These are phyloP conservation scores for Nephotettix cincticeps DNA, from an alignment of 1,140 invertebrate species.

Conservation along the genomic window DNA sequence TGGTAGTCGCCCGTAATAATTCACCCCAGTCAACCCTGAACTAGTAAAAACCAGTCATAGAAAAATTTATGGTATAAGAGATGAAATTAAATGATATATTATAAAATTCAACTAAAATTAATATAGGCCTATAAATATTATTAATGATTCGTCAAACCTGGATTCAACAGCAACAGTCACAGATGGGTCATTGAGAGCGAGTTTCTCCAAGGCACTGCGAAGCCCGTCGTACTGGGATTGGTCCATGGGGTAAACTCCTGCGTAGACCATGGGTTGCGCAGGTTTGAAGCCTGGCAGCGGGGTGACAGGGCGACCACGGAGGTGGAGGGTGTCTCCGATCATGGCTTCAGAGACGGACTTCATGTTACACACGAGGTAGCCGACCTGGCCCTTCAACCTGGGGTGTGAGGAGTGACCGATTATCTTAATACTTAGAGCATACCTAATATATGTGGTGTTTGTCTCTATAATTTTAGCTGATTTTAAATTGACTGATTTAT, in stretches of 20 bases:
- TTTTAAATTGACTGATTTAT: no score
- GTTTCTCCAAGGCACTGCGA: slow-evolving; percentile 82
- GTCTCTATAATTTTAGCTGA: no score
- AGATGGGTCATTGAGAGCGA: slow-evolving; percentile 92
- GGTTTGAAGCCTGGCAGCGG: slow-evolving; percentile 65
- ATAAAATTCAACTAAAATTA: no score
- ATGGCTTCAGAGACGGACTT: slow-evolving; percentile 71
- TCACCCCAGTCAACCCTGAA: no score
- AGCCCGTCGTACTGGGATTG: slow-evolving; percentile 77
- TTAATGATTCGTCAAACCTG: slow-evolving; percentile 60
- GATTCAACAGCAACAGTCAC: slow-evolving; percentile 76
- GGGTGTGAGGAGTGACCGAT: no score
- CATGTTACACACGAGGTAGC: slow-evolving; percentile 82
- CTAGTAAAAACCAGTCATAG: no score
- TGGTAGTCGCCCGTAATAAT: no score
- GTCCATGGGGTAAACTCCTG: slow-evolving; percentile 91
- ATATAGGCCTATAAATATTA: no score
- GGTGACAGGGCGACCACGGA: slow-evolving; percentile 55
- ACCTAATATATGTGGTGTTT: no score
- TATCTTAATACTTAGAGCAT: no score
- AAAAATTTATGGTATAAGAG: no score
- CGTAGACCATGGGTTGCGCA: slow-evolving; percentile 89
- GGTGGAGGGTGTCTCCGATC: slow-evolving; percentile 82
- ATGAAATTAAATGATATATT: no score
- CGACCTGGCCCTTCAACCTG: slow-evolving; percentile 78